Base-by-base conservation (phyloP, 2,888 invertebrate genomes). In the Diplazon laetatorius region DNA sequence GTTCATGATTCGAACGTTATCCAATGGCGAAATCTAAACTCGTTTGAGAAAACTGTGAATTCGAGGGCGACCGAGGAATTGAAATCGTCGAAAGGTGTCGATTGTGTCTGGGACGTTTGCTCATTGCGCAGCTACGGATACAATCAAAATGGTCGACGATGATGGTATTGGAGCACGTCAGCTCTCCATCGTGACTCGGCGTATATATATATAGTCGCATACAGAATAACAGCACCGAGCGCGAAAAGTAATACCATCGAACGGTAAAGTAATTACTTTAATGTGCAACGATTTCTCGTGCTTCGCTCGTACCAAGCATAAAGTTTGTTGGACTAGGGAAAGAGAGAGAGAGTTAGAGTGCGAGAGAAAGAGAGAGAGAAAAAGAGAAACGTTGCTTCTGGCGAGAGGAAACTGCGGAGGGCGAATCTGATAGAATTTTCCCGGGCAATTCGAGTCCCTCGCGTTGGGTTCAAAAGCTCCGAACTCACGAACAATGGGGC, bases 231-330 rank as follows among this genome's bases (percentile, higher is more conserved):
- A 16, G 35, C 35, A 48, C 20, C 16, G 37, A 16, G 46, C 20
- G 20, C 20, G 59, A 50, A 57, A 68, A 68, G 57, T 68, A 57
- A 68, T 44, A 57, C 12, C 57, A 20, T 68, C 22, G 55, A 18
- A 65, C 18, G 30, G 18, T 30, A 68, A 66, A 66, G 68, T 68
- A 68, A 68, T 68, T 68, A 68, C 55, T 46, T 68, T 20, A 68
- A 68, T 68, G 35, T 42, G 46, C 18, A 57, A 57, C 22, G 55
- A 16, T 46, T 57, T 57, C 57, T 55, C 55, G 57, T 57, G 39
- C 52, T 9, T 25, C 18, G 44, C 57, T 57, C 57, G 68, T 57
- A 57, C 30, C 16, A 10, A 35, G 57, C 20, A 68, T 68, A 68
- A 68, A 68, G 57, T 57, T 66, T 18, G 37, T 25, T 25, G 25